phyloP scores from a whole-genome alignment of 2,797 vertebrate genomes.

The Arctocebus calabarensis region DNA sequence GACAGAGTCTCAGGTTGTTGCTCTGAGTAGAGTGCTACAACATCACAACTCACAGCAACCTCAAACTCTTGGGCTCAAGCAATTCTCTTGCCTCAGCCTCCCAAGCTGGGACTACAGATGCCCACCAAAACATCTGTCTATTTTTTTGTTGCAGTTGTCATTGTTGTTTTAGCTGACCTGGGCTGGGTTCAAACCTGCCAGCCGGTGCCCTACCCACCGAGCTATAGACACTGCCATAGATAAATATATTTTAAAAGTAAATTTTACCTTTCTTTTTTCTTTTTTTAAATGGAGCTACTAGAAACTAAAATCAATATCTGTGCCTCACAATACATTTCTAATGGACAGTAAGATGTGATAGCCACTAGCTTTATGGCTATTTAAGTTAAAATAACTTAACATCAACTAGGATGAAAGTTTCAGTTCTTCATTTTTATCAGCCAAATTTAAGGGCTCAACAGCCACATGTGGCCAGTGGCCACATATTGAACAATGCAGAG shows the following conservation, averaged over 20 bases:
- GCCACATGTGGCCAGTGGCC: neutral
- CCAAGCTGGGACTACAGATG: too few species aligned
- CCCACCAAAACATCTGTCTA: too few species aligned
- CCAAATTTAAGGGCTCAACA: neutral
- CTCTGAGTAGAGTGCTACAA: too few species aligned
- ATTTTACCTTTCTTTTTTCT: neutral
- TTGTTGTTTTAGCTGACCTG: too few species aligned
- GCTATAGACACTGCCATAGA: too few species aligned
- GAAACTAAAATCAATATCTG: neutral
- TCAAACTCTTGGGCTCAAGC: too few species aligned
- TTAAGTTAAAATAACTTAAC: slow-evolving; percentile 37
- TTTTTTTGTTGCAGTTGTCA: too few species aligned
- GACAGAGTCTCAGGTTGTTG: too few species aligned
- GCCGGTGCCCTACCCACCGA: too few species aligned
- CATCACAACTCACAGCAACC: too few species aligned
- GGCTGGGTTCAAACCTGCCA: too few species aligned
- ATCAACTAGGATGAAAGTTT: slow-evolving; percentile 9
- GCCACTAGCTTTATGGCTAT: neutral
- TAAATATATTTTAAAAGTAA: neutral
- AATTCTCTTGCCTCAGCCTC: too few species aligned
- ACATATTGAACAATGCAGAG: neutral
- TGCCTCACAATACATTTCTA: neutral
- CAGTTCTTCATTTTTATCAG: neutral
- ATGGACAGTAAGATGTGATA: neutral
- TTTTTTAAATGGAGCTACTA: neutral